Conservation (phyloP, 2,113 vertebrate species). For the Suricata suricatta region DNA sequence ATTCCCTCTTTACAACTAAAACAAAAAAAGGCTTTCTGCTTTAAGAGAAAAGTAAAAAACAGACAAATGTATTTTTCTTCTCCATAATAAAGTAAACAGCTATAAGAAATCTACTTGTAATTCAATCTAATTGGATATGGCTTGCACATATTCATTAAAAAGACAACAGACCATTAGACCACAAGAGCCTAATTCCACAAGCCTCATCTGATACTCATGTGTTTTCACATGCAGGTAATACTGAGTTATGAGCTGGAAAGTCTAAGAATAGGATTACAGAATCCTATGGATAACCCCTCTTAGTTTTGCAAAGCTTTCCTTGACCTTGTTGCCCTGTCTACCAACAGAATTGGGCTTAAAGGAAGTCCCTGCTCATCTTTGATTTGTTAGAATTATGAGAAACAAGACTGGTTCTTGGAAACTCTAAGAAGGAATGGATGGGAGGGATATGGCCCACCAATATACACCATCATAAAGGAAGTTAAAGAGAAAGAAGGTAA, state of each 20-base stretch:
- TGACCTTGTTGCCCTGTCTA: neutral
- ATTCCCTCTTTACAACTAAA: constrained; percentile 49
- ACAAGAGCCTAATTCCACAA: constrained; percentile 85
- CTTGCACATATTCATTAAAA: constrained; percentile 82
- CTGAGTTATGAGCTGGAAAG: constrained; percentile 61
- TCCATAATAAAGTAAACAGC: constrained; percentile 83
- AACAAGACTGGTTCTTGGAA: neutral
- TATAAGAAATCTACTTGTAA: constrained; percentile 83
- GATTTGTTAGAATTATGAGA: neutral
- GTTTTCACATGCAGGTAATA: constrained; percentile 77
- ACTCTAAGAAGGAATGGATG: neutral
- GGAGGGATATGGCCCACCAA: too few relatives aligned
- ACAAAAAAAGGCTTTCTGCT: constrained; percentile 67
- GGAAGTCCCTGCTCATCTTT: neutral
- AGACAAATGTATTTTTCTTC: constrained; percentile 81
- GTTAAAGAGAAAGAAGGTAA: neutral
- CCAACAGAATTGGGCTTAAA: neutral
- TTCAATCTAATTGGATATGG: constrained; percentile 72
- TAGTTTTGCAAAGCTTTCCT: neutral
- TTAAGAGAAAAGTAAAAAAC: constrained; percentile 78
- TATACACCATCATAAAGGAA: neutral
- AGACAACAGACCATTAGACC: constrained; percentile 88
- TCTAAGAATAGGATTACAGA: neutral
- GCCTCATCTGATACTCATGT: constrained; percentile 75
- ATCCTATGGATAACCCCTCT: neutral